Base-by-base conservation (phyloP, 2,113 vertebrate genomes). In the Sterna hirundo region DNA sequence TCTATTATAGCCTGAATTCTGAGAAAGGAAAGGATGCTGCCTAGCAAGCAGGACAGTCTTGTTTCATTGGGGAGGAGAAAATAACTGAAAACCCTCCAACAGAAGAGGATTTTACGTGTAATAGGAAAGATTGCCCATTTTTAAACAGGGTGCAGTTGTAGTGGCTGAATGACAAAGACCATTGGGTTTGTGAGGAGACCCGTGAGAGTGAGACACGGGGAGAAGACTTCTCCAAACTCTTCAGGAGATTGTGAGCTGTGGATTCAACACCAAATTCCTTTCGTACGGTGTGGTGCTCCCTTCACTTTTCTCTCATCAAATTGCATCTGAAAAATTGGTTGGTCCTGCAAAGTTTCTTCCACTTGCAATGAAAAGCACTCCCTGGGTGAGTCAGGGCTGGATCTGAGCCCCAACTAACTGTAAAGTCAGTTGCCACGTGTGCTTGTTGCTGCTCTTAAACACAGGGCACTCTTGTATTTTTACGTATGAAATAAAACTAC, bases 401-500 rank as follows among this genome's bases (percentile, higher is more conserved):
- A 42, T 29, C 44, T 27, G 49, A 57, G 49, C 71, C 84, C 65
- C 49, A 21, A 34, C 16, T 55, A 18, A 15, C 42, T 26, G 54
- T 19, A 5, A 46, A 30, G 65, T 49, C 27, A n/a, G 42, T 32
- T 51, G 51, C 64, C 44, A 10, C 5, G 3, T 60, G 44, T 82
- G 64, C 34, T 90, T 22, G 15, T n/a, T 21, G 42, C 76, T 77
- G 77, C 64, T 58, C 40, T 47, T 65, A 36, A 13, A 18, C 38
- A 29, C 21, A 23, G 20, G 30, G 20, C 23, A 15, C 40, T 64
- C 25, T 27, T 76, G 5, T 20, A 6, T 36, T 90, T 29, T 65
- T 30, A 70, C 0, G 0, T 21, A 20, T 16, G 13, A 70, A 58
- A n/a, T 32, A 20, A 52, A 70, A 32, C 55, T 9, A 2, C 16